phyloP scores from a whole-genome alignment of 2,888 invertebrate species.

The Anodontia alba region DNA sequence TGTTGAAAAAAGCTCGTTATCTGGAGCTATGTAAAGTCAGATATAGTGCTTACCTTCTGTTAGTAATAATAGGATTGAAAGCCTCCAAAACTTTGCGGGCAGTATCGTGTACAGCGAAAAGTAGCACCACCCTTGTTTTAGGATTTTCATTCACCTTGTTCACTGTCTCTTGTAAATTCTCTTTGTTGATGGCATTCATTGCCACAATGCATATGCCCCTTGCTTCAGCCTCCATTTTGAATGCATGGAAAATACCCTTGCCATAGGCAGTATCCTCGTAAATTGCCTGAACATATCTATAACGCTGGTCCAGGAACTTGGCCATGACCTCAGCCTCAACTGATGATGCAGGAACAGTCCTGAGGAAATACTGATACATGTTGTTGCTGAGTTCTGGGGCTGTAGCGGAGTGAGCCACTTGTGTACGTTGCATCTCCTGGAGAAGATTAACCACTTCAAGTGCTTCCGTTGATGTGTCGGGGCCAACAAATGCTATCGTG shows the following conservation, averaged over 20 bases:
- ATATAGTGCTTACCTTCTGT: background rate
- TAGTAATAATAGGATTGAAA: background rate
- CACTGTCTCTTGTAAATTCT: slow-evolving; percentile 27
- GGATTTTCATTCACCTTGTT: slow-evolving; percentile 16
- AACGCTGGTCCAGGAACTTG: slow-evolving; percentile 43
- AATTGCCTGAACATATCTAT: slow-evolving; percentile 64
- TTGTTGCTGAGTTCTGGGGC: slow-evolving; percentile 61
- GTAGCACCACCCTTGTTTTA: background rate
- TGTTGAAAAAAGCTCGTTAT: no score
- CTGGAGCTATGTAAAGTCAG: no score
- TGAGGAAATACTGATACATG: slow-evolving; percentile 69
- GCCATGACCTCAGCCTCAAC: slow-evolving; percentile 74
- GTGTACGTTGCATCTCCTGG: slow-evolving; percentile 86
- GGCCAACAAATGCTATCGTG: slow-evolving; percentile 78
- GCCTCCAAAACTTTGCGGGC: slow-evolving; percentile 41
- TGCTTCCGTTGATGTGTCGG: slow-evolving; percentile 71
- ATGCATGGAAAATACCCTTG: slow-evolving; percentile 43
- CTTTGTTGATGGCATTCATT: background rate
- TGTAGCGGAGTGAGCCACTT: slow-evolving; percentile 81
- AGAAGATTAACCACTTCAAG: slow-evolving; percentile 82
- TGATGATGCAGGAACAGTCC: slow-evolving; percentile 72
- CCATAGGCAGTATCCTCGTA: slow-evolving; percentile 63
- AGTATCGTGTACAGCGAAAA: slow-evolving; percentile 36
- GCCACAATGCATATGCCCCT: slow-evolving; percentile 68
- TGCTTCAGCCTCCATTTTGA: slow-evolving; percentile 43